phyloP scores from a whole-genome alignment of 1,140 invertebrate genomes.

The Araneus ventricosus region DNA sequence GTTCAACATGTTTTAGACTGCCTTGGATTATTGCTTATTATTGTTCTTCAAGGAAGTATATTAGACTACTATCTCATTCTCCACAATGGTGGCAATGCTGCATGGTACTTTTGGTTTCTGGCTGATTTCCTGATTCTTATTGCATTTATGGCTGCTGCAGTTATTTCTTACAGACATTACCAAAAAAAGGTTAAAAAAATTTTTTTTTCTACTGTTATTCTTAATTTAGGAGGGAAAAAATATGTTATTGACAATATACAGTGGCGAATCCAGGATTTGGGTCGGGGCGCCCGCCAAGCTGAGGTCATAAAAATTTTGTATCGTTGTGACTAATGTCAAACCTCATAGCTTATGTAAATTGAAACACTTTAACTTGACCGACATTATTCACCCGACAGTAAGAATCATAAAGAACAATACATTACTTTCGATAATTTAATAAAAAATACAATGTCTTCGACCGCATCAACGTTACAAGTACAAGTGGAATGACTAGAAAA shows the following conservation, averaged over 20 bases:
- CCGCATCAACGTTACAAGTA: too few relatives aligned
- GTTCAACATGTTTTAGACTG: constrained; percentile 69
- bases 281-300: too few relatives aligned
- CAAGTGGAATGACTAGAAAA: too few relatives aligned
- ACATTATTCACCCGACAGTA: too few relatives aligned
- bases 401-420: too few relatives aligned
- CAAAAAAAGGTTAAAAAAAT: constrained; percentile 74
- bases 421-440: too few relatives aligned
- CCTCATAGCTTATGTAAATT: too few relatives aligned
- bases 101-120: constrained; percentile 81
- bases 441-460: too few relatives aligned
- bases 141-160: constrained; percentile 79
- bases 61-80: constrained; percentile 75
- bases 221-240: not conserved
- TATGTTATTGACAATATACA: not conserved
- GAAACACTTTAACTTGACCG: too few relatives aligned
- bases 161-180: constrained; percentile 79
- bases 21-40: constrained; percentile 59
- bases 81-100: constrained; percentile 81
- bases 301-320: too few relatives aligned
- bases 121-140: constrained; percentile 80
- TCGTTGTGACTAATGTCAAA: too few relatives aligned
- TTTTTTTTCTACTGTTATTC: not conserved
- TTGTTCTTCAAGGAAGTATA: constrained; percentile 73
- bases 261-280: too few relatives aligned